Evolutionary conservation across 2,113 vertebrate genomes (phyloP).

Genomic region (Mormyrus lacerda): DNA sequence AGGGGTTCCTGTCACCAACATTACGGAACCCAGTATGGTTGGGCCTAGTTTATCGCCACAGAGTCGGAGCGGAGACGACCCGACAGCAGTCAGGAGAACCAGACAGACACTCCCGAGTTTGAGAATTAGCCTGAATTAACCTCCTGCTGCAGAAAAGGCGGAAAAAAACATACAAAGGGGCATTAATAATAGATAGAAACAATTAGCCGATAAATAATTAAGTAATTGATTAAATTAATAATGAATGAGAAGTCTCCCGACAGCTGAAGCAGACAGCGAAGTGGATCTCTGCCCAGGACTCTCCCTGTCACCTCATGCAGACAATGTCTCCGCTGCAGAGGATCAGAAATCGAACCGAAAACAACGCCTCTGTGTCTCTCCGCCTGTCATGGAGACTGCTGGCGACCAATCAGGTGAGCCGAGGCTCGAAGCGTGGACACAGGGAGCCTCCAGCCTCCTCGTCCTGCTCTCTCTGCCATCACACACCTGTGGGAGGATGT

Average conservation of each 20-base stretch:
- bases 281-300: neutral
- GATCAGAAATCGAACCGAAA: neutral
- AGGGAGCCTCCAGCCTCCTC: neutral
- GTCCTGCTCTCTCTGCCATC: neutral
- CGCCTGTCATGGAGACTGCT: neutral
- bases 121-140: neutral
- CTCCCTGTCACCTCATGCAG: neutral
- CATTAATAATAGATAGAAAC: neutral
- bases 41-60: neutral
- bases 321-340: neutral
- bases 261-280: neutral
- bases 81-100: neutral
- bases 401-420: neutral
- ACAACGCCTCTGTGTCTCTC: neutral
- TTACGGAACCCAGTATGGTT: neutral
- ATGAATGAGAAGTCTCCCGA: neutral
- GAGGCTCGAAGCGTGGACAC: neutral
- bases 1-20: neutral
- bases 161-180: neutral
- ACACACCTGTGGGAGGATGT: neutral
- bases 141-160: neutral
- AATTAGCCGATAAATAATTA: neutral
- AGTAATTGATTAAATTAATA: neutral
- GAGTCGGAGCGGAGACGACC: neutral
- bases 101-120: neutral